These are phyloP conservation scores for Gallinago jamesoni DNA, from an alignment of 2,113 vertebrate species.

Conservation along the genomic window DNA sequence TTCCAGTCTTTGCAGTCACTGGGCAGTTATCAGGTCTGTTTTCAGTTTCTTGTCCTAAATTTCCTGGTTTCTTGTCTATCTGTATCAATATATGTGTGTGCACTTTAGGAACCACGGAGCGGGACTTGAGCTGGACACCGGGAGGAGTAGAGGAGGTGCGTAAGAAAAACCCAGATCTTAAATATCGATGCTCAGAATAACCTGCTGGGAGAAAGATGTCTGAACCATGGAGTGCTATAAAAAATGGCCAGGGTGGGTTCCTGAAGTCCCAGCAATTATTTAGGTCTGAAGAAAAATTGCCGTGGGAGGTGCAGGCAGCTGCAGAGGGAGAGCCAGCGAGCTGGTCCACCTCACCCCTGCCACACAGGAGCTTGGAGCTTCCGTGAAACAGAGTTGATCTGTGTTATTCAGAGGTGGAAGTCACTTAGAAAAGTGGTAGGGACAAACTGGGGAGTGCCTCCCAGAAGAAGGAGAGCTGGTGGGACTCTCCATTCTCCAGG, in stretches of 20 bases:
- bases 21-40: constrained; percentile 36
- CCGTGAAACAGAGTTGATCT: rapidly evolving
- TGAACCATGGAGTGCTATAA: not conserved
- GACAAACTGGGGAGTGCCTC: not conserved
- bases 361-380: not conserved
- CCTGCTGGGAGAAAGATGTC: not conserved
- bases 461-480: not conserved
- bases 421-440: not conserved
- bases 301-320: not conserved
- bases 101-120: constrained; percentile 11
- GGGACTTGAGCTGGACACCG: not conserved
- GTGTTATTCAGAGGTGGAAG: not conserved
- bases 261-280: not conserved
- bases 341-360: not conserved
- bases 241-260: not conserved
- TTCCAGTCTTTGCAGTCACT: constrained; percentile 16
- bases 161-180: not conserved
- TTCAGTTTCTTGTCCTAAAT: constrained; percentile 29
- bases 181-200: not conserved
- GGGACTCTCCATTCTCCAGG: not conserved
- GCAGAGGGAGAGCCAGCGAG: not conserved
- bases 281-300: not conserved
- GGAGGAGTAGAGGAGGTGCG: constrained; percentile 11
- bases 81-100: not conserved
- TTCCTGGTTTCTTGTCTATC: not conserved